phyloP scores from a whole-genome alignment of 2,888 invertebrate genomes.

The Brachynemurus nebulosus region DNA sequence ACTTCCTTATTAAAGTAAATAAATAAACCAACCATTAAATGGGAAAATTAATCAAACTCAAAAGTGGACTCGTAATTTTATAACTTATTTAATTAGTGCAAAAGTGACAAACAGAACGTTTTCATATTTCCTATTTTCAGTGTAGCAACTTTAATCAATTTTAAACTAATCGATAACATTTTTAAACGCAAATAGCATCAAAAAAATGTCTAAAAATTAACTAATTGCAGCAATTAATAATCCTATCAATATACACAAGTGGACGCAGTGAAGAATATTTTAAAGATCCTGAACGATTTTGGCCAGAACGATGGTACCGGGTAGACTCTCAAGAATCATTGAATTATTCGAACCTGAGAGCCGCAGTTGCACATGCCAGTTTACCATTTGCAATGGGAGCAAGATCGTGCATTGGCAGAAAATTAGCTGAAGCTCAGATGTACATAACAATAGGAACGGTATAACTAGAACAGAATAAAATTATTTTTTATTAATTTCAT shows the following conservation, averaged over 20 bases:
- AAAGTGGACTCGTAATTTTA: too few relatives aligned
- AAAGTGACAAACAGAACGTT: too few relatives aligned
- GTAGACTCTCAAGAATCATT: conserved; percentile 25
- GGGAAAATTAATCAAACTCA: too few relatives aligned
- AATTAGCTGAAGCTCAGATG: conserved; percentile 66
- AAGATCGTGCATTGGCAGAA: conserved; percentile 70
- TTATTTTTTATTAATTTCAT: not conserved
- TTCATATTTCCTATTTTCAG: too few relatives aligned
- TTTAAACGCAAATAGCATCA: too few relatives aligned
- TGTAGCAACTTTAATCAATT: too few relatives aligned
- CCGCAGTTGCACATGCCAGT: conserved; percentile 42
- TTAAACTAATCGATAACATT: too few relatives aligned
- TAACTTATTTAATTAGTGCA: too few relatives aligned
- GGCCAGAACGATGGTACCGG: conserved; percentile 65
- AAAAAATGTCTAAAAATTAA: too few relatives aligned
- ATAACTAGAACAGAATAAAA: conserved; percentile 15
- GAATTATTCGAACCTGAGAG: conserved; percentile 8
- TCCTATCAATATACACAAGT: conserved; percentile 75
- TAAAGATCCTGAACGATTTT: conserved; percentile 47
- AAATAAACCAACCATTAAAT: too few relatives aligned
- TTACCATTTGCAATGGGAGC: conserved; percentile 73
- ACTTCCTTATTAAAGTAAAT: too few relatives aligned
- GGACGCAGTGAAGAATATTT: conserved; percentile 61
- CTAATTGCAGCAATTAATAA: conserved; percentile 64
- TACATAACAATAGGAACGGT: conserved; percentile 52